phyloP scores from a whole-genome alignment of 1,140 invertebrate genomes.

The Dendrolimus kikuchii region DNA sequence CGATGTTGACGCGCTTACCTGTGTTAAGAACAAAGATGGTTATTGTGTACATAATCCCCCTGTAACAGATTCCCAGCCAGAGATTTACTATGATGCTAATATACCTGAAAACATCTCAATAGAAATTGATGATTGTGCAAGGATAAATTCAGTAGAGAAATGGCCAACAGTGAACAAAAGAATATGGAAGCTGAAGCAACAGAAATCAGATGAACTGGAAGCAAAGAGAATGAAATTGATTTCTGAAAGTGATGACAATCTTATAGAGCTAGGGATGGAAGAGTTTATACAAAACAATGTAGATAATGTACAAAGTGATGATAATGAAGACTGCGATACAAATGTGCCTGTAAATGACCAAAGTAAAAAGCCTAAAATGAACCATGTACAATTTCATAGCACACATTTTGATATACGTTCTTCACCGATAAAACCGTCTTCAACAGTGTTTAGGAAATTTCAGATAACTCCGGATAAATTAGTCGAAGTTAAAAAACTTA shows the following conservation, averaged over 20 bases:
- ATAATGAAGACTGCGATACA: constrained; percentile 5
- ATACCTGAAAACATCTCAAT: background rate
- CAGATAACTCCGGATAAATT: constrained; percentile 59
- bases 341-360: constrained; percentile 3
- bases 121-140: constrained; percentile 26
- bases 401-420: constrained; percentile 62
- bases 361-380: constrained; percentile 15
- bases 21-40: constrained; percentile 53
- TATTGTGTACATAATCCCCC: constrained; percentile 47
- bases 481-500: constrained; percentile 46
- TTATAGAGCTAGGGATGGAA: constrained; percentile 21
- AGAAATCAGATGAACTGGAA: constrained; percentile 16
- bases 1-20: constrained; percentile 47
- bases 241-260: constrained; percentile 4
- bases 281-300: constrained; percentile 5
- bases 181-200: constrained; percentile 26
- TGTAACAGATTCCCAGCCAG: constrained; percentile 5
- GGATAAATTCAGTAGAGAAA: constrained; percentile 32
- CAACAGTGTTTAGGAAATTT: constrained; percentile 51
- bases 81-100: background rate
- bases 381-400: constrained; percentile 50
- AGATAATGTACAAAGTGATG: background rate
- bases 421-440: constrained; percentile 57
- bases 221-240: constrained; percentile 28
- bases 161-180: constrained; percentile 35